Evolutionary conservation across 1,140 invertebrate species (phyloP), one percentile per base, ranked within the genome.

Genomic region (Aphis gossypii): DNA sequence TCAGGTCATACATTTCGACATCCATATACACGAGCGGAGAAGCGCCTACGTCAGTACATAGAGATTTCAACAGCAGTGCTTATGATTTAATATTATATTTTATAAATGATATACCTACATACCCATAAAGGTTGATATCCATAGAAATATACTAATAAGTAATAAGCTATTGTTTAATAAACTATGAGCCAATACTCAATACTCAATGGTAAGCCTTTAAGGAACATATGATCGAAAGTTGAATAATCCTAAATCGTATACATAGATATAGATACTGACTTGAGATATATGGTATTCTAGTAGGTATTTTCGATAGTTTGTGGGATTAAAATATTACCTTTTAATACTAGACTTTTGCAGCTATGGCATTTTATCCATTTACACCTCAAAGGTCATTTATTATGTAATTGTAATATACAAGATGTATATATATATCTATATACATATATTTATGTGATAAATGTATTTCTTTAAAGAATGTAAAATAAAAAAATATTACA

Each of bases 1-100:
- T 82, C 90, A 82, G 90, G 90, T 92, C 90, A 92, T 46, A 82
- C 23, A 82, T 92, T 92, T 44, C 90, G 35, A 92, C 68, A 92
- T 48, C 41, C n/a, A 82, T 46, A n/a, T 88, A 92, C 90, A 92
- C 90, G 90, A 92, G 30, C 30, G n/a, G 35, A 90, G 88, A 60
- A 54, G 88, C 88, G 54, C 88, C 88, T 90, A 90, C 88, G 88
- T 90, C 88, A 90, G 88, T 41, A 60, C 54, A 41, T 20, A 41
- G 54, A 90, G 51, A 90, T 90, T 90, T 60, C 88, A 90, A 90
- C 54, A 90, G 35, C 54, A 60, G 88, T 41, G 51, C 23, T 60
- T 56, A 90, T 60, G 20, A 30, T 44, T 44, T 44, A 84, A 84
- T 84, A 38, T 46, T 8, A 51, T 11, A 44, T 83, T 21, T 38